Base-by-base conservation (phyloP, 1,140 invertebrate species). In the Harlomillsia oculata region DNA sequence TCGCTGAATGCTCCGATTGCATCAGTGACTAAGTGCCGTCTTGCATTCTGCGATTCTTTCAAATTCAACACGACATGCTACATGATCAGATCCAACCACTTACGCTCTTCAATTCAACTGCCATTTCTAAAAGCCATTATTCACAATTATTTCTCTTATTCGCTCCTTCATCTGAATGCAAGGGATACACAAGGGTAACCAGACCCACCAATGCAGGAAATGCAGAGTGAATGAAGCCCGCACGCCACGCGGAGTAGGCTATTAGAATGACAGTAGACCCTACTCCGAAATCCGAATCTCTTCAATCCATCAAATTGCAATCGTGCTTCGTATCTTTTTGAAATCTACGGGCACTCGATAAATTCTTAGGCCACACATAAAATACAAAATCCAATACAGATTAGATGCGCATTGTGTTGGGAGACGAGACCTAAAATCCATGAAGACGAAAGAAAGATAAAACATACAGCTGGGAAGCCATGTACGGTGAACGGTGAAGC, bases 91-190 rank as follows among this genome's bases (percentile, higher is more conserved):
- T 55, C 53, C 46, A 49, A 28, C 46, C 25, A 55, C 25, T 55
- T 41, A 55, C 28, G 34, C 41, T 44, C 36, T 30, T 44, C 40
- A 55, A 55, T 55, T 55, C 26, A 41, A 45, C 53, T 55, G 40
- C 45, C 45, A 48, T 32, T 34, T 28, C 45, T 23, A 55, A 55
- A 55, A 44, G 37, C 43, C 53, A 55, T 55, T 55, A 55, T 55
- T 55, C 53, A 55, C 53, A 55, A 55, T 55, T 55, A 55, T 37
- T 55, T 46, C 28, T 55, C 53, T n/a, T 55, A 55, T 55, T 55
- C 53, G 46, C 18, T 30, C 34, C 14, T 26, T 5, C 32, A 45
- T 45, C 25, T 28, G 25, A 45, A 25, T 45, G 16, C 20, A 45
- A 45, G 18, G 16, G 23, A 26, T 9, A 26, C 18, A 14, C 29